A percentile compares a stretch with the other conserved stretches of the same genome.
Conservation (phyloP, 64 coral and sea anemone genomes). For the Porites australiensis region DNA sequence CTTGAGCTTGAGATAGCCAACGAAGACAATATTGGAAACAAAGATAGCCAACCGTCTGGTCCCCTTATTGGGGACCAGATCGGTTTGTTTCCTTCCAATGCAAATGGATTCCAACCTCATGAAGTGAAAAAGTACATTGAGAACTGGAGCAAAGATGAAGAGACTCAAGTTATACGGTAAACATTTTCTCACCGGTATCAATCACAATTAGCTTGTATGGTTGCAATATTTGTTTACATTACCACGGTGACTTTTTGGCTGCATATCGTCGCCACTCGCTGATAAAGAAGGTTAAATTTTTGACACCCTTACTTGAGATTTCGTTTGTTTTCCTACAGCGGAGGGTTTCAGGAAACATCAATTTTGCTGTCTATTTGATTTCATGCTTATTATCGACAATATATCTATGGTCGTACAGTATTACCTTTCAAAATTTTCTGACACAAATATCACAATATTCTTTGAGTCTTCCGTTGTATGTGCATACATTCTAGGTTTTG, state of each 20-base stretch:
- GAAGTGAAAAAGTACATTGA: conserved; percentile 49
- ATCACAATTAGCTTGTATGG: not conserved
- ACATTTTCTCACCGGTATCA: not conserved
- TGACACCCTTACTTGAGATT: not conserved
- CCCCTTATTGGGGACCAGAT: conserved; percentile 43
- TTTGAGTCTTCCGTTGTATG: no score
- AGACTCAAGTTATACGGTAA: conserved; percentile 42
- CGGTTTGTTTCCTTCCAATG: conserved; percentile 19
- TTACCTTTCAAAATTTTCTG: no score
- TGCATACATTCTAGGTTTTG: no score
- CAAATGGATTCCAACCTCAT: conserved; percentile 15
- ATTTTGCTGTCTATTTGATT: conserved; percentile 2
- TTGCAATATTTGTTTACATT: conserved; percentile 53
- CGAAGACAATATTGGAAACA: conserved; percentile 53
- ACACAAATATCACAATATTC: no score
- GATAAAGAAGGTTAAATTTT: not conserved
- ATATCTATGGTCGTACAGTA: not conserved
- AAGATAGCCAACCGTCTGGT: conserved; percentile 41
- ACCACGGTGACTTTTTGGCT: not conserved
- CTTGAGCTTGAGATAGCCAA: not conserved
- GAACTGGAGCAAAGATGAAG: conserved; percentile 45
- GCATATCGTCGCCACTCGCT: not conserved
- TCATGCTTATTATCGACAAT: not conserved
- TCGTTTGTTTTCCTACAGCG: not conserved
- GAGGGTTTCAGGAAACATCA: not conserved